Evolutionary conservation across 2,888 invertebrate genomes (phyloP), one percentile per base, ranked within the genome.

Genomic region (Teleogryllus oceanicus): DNA sequence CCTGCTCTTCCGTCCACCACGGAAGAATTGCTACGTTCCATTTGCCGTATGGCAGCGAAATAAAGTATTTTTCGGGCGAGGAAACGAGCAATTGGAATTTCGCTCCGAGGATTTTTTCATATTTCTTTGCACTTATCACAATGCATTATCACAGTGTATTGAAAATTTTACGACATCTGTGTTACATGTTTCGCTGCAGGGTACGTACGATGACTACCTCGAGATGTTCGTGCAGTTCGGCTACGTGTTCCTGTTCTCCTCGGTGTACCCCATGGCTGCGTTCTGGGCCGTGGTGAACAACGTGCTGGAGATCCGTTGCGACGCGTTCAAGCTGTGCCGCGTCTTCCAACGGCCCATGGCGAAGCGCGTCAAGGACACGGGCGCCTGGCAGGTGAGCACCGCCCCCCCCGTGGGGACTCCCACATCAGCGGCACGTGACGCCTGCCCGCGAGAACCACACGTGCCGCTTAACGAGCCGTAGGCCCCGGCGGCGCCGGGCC

Each of bases 221-320:
- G 94, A 94, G 87, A 89, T 94, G 86, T 94, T 92, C 86, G 91
- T 94, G 78, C 94, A 94, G 87, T 94, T 94, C 85, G 94, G 94
- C 77, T 94, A 93, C 86, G 93, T 94, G 5, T 92, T 93, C 82
- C 88, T 94, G 21, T 94, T 94, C 86, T 93, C 94, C 4, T 92
- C 94, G 1, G 93, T 93, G 11, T 94, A 93, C 84, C 94, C 94
- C 0, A 88, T 93, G 83, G 94, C 94, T 0, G 92, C 93, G 0
- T 89, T 94, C 82, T 93, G 92, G 89, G 94, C 94, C 0, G 88
- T 94, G 3, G 85, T 92, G 78, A 94, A 94, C 87, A 94, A 94
- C 86, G 85, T 93, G n/a, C 87, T 93, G 62, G 94, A 94, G 86
- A 91, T 94, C 78, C 89, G 93, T 82, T 91, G 92, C 1, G 94